Conservation (phyloP, 2,113 vertebrate species). For the Vimba vimba region DNA sequence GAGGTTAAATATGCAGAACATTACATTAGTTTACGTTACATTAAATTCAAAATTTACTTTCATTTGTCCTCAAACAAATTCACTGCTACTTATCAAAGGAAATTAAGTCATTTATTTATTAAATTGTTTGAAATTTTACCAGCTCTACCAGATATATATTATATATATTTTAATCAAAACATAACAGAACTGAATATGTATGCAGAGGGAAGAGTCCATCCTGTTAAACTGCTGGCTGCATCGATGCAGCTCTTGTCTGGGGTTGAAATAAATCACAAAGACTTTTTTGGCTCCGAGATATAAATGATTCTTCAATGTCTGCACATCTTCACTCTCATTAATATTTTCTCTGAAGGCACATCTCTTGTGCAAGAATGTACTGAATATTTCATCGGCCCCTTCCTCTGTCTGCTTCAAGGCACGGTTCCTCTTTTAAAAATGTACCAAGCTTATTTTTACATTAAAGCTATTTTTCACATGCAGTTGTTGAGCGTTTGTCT, state of each 20-base stretch:
- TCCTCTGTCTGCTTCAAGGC: constrained; percentile 51
- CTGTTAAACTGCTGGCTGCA: constrained; percentile 42
- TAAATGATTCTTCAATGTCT: constrained; percentile 56
- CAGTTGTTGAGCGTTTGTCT: constrained; percentile 40
- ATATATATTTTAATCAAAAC: background rate
- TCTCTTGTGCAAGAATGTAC: constrained; percentile 58
- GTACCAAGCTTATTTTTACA: constrained; percentile 60
- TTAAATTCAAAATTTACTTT: background rate
- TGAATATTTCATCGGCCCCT: constrained; percentile 65
- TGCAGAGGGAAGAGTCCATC: constrained; percentile 31
- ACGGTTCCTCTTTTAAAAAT: constrained; percentile 52
- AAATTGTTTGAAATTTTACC: background rate
- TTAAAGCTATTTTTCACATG: constrained; percentile 71
- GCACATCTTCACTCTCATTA: constrained; percentile 62
- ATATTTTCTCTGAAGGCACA: constrained; percentile 57
- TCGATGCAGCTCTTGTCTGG: constrained; percentile 9
- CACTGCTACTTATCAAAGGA: background rate
- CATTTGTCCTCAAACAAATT: background rate
- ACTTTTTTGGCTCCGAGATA: constrained; percentile 52
- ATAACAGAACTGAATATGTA: constrained; percentile 35
- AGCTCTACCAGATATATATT: background rate
- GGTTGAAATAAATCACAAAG: constrained; percentile 55
- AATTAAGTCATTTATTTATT: background rate
- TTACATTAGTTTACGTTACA: background rate
- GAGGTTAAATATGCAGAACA: background rate